Evolutionary conservation across 2,797 vertebrate genomes (phyloP).

Genomic region (Cheirogaleus major): DNA sequence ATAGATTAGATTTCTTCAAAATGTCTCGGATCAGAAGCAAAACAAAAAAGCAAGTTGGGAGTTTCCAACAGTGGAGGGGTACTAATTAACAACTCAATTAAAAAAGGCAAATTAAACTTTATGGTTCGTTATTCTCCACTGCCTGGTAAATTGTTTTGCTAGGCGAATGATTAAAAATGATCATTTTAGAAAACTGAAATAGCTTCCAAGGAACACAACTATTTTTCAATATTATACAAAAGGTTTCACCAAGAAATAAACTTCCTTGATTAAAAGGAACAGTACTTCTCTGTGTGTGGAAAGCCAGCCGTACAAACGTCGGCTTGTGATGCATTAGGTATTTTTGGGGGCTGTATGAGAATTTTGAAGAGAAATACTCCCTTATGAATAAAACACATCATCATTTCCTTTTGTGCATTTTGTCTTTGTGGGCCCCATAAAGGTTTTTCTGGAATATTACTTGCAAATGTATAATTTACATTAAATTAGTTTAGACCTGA

Average conservation of each 20-base stretch:
- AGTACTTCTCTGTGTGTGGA: conserved; percentile 25
- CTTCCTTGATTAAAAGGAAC: conserved; percentile 66
- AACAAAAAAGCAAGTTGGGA: conserved; percentile 83
- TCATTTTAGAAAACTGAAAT: conserved; percentile 80
- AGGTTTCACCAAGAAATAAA: conserved; percentile 59
- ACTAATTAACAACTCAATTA: conserved; percentile 91
- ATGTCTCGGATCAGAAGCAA: conserved; percentile 81
- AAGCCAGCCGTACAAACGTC: background rate
- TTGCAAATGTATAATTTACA: conserved; percentile 69
- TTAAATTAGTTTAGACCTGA: conserved; percentile 57
- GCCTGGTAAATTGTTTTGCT: conserved; percentile 89
- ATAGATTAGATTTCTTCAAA: conserved; percentile 83
- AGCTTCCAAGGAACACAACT: conserved; percentile 75
- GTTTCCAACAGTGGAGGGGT: conserved; percentile 83
- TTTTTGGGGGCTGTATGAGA: conserved; percentile 49
- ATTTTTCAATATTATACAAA: conserved; percentile 71
- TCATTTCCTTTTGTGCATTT: conserved; percentile 54
- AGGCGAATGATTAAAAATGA: conserved; percentile 85
- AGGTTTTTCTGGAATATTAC: conserved; percentile 55
- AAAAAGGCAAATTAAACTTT: conserved; percentile 90
- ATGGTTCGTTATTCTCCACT: conserved; percentile 86
- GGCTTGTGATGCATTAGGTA: conserved; percentile 5
- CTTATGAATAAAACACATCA: conserved; percentile 77
- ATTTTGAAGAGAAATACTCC: conserved; percentile 63
- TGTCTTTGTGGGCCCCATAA: conserved; percentile 25